Evolutionary conservation across 2,888 invertebrate genomes (phyloP).

Genomic region (Volucella zonaria): DNA sequence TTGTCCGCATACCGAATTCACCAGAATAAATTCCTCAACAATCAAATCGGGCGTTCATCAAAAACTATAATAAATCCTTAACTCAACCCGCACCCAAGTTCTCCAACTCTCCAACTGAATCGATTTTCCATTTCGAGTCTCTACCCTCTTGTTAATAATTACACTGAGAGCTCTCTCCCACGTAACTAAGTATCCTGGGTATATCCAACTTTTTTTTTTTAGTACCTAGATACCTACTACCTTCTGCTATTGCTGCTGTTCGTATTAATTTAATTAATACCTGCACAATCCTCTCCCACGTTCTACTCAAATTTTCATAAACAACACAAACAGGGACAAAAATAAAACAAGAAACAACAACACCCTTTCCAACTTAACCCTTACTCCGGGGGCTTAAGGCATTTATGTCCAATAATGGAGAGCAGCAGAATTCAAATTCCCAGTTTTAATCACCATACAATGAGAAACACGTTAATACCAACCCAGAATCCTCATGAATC

Average conservation of each 20-base stretch:
- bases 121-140: conserved; percentile 33
- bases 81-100: not conserved
- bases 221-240: not conserved
- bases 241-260: too few relatives aligned
- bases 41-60: not conserved
- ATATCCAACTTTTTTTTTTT: not conserved
- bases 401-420: conserved; percentile 72
- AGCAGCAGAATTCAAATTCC: conserved; percentile 63
- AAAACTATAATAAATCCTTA: too few relatives aligned
- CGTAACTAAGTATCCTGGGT: not conserved
- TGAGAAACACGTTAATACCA: conserved; percentile 65
- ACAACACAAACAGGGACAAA: conserved; percentile 21
- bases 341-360: conserved; percentile 14
- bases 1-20: not conserved
- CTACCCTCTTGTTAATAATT: conserved; percentile 24
- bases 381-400: conserved; percentile 49
- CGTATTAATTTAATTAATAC: conserved; percentile 46
- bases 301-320: not conserved
- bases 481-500: not conserved
- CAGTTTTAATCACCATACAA: conserved; percentile 72
- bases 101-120: not conserved
- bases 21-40: not conserved
- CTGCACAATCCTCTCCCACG: conserved; percentile 6
- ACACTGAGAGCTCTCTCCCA: not conserved
- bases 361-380: conserved; percentile 31